A percentile compares a stretch with the other conserved stretches of the same genome.
Evolutionary conservation across 1,140 invertebrate genomes (phyloP).

Genomic region (Drosophila virilis): DNA sequence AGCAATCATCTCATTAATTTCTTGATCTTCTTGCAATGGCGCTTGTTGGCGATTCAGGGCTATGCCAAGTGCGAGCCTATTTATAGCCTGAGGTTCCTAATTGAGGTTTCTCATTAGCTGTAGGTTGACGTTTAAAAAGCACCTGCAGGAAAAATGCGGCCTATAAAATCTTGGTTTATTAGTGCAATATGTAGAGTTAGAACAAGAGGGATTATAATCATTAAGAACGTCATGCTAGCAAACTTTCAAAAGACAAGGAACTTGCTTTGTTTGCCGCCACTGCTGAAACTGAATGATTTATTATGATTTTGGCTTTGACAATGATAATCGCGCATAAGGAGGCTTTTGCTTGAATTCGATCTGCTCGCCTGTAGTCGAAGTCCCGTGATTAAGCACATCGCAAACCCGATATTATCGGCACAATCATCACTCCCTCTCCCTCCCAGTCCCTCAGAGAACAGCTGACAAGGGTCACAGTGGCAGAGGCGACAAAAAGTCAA

Average conservation of each 20-base stretch:
- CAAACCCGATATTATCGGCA: conserved; percentile 41
- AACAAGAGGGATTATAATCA: neutral
- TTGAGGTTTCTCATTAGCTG: conserved; percentile 30
- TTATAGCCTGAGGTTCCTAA: conserved; percentile 27
- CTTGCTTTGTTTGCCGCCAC: neutral
- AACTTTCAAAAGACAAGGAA: conserved; percentile 9
- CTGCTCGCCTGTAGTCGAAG: conserved; percentile 11
- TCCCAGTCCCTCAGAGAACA: neutral
- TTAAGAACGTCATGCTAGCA: neutral
- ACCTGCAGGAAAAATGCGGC: neutral
- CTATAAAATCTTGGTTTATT: conserved; percentile 5
- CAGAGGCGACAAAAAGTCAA: conserved; percentile 44
- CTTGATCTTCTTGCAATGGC: conserved; percentile 36
- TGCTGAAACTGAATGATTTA: conserved; percentile 37
- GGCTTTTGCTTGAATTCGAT: conserved; percentile 20
- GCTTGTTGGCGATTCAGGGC: no score
- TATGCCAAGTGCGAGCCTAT: conserved; percentile 2
- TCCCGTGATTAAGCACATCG: conserved; percentile 34
- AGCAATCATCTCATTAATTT: conserved; percentile 28
- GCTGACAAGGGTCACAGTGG: conserved; percentile 39
- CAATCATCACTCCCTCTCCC: conserved; percentile 13
- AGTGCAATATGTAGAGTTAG: no score
- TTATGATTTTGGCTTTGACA: conserved; percentile 42
- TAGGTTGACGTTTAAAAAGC: conserved; percentile 1
- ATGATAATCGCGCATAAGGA: conserved; percentile 39